Percentiles rank a stretch among this genome's conserved stretches.
phyloP scores from a whole-genome alignment of 92 coral and sea anemone species.

The Porites evermanni region DNA sequence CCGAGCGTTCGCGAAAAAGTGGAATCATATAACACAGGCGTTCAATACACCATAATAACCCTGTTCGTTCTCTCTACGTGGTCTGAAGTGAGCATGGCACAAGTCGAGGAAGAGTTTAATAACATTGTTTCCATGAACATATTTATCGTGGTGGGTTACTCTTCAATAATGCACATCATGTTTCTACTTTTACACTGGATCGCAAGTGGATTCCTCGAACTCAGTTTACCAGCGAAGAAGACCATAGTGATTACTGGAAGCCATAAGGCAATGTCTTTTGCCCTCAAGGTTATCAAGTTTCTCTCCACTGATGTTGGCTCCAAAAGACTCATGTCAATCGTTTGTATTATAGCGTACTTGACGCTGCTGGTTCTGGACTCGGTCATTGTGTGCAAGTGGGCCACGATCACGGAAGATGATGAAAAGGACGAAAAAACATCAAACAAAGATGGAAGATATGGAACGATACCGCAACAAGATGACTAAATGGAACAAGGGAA shows the following conservation, averaged over 20 bases:
- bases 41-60: constrained; percentile 56
- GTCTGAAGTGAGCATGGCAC: constrained; percentile 84
- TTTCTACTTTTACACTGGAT: constrained; percentile 86
- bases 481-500: constrained; percentile 6
- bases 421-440: constrained; percentile 12
- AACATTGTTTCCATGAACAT: constrained; percentile 84
- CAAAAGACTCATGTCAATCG: constrained; percentile 83
- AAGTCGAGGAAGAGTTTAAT: constrained; percentile 69
- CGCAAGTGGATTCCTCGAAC: constrained; percentile 69
- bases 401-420: constrained; percentile 67
- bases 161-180: constrained; percentile 84
- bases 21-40: constrained; percentile 51
- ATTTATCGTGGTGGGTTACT: constrained; percentile 82
- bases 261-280: constrained; percentile 87
- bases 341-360: constrained; percentile 83
- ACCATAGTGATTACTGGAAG: constrained; percentile 86
- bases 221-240: constrained; percentile 74
- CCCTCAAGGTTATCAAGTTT: constrained; percentile 74
- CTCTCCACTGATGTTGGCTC: constrained; percentile 76
- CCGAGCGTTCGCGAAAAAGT: constrained; percentile 58
- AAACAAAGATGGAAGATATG: constrained; percentile 11
- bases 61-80: constrained; percentile 74
- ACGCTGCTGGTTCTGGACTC: constrained; percentile 84
- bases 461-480: constrained; percentile 27
- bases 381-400: constrained; percentile 82